Evolutionary conservation across 2,888 invertebrate genomes (phyloP).

Genomic region (Minunthozetes semirufus): DNA sequence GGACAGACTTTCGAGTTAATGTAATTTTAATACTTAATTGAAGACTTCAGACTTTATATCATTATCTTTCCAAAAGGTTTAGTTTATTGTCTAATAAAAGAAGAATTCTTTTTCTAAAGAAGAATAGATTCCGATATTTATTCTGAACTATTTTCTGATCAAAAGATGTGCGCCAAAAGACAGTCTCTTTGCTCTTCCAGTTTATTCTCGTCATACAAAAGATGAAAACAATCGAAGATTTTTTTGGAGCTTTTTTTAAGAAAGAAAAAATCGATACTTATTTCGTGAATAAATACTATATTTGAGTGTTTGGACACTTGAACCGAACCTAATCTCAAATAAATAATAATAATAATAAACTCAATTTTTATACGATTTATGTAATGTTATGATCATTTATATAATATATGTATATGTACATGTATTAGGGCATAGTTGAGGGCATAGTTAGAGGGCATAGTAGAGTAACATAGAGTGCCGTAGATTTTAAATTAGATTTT

Average conservation of each 20-base stretch:
- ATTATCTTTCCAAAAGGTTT: background rate
- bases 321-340: background rate
- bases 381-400: no score
- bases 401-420: no score
- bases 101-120: background rate
- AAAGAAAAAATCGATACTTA: background rate
- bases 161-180: background rate
- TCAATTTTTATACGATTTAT: background rate
- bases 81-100: background rate
- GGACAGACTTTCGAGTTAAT: background rate
- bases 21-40: conserved; percentile 10
- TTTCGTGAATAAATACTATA: background rate
- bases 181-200: no score
- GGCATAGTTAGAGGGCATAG: no score
- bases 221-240: background rate
- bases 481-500: background rate
- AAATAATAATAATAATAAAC: no score
- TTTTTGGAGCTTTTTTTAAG: background rate
- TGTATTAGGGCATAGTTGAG: no score
- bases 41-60: background rate
- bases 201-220: no score
- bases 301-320: background rate
- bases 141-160: background rate
- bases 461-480: no score
- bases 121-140: background rate